Evolutionary conservation across 64 coral and sea anemone species (phyloP).

Genomic region (Montipora efflorescens): DNA sequence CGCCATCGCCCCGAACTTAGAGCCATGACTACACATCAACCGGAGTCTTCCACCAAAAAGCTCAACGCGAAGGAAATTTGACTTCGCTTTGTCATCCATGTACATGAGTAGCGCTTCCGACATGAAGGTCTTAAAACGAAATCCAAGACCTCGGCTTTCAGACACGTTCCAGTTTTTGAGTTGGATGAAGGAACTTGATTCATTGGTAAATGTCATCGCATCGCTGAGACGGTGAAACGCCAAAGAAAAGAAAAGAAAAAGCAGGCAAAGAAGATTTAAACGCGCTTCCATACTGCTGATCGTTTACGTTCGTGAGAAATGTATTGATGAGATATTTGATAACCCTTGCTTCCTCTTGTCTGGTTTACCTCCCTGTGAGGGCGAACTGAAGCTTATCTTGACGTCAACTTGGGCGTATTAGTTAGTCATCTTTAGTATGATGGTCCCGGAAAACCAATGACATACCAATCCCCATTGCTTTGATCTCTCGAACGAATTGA

Average conservation of each 20-base stretch:
- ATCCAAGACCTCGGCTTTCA: constrained; percentile 1
- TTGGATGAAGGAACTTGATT: constrained; percentile 13
- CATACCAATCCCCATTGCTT: neutral
- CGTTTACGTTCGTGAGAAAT: neutral
- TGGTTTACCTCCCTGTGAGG: neutral
- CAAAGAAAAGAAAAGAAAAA: neutral
- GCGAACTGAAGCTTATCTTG: neutral
- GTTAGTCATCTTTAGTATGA: neutral
- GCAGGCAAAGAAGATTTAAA: neutral
- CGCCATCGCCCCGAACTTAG: constrained; percentile 2
- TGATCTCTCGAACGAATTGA: neutral
- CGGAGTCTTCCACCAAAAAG: neutral
- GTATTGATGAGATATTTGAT: neutral
- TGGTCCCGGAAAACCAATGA: neutral
- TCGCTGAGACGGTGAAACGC: neutral
- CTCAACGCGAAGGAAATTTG: constrained; percentile 51
- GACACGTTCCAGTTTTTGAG: constrained; percentile 19
- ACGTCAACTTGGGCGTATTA: no score
- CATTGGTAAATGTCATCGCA: constrained; percentile 11
- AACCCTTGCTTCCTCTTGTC: neutral
- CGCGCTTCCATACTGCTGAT: neutral
- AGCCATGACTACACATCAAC: neutral
- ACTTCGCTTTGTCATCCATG: constrained; percentile 31
- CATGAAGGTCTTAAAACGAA: constrained; percentile 40
- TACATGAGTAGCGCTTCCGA: constrained; percentile 24